These are phyloP conservation scores for Axis porcinus DNA, from an alignment of 2,113 vertebrate species.

Conservation along the genomic window DNA sequence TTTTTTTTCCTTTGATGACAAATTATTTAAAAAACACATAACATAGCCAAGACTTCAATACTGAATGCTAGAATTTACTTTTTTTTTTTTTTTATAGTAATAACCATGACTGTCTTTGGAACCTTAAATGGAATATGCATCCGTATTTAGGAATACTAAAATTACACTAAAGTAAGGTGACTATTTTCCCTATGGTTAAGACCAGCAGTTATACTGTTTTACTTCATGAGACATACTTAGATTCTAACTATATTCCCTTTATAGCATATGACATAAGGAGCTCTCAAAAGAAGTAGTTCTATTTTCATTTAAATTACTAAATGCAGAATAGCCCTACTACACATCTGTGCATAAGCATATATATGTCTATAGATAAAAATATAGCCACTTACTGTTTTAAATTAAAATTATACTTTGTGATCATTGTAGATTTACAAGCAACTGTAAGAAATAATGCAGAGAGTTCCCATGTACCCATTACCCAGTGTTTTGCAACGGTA, in stretches of 20 bases:
- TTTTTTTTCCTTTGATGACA: not conserved
- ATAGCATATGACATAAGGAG: conserved; percentile 38
- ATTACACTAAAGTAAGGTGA: conserved; percentile 54
- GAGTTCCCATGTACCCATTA: not conserved
- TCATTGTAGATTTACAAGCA: not conserved
- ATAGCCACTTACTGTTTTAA: not conserved
- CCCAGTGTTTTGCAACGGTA: not conserved
- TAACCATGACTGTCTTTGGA: not conserved
- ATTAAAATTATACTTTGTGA: not conserved
- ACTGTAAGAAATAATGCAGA: not conserved
- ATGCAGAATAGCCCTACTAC: conserved; percentile 24
- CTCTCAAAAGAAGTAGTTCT: conserved; percentile 29
- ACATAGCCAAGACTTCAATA: conserved; percentile 16
- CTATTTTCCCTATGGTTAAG: conserved; percentile 53
- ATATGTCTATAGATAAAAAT: not conserved
- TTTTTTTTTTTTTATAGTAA: not conserved
- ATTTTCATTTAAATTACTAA: conserved; percentile 55
- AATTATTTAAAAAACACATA: conserved; percentile 33
- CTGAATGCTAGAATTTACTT: not conserved
- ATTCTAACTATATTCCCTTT: conserved; percentile 28
- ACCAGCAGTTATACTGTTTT: conserved; percentile 37
- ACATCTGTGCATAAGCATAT: not conserved
- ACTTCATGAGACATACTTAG: conserved; percentile 50
- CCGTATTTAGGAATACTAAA: conserved; percentile 51
- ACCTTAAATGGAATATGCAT: conserved; percentile 22